Percentiles rank a stretch among this genome's conserved stretches.
These are phyloP conservation scores for Cantharis lateralis DNA, from an alignment of 2,888 invertebrate genomes.

Conservation along the genomic window DNA sequence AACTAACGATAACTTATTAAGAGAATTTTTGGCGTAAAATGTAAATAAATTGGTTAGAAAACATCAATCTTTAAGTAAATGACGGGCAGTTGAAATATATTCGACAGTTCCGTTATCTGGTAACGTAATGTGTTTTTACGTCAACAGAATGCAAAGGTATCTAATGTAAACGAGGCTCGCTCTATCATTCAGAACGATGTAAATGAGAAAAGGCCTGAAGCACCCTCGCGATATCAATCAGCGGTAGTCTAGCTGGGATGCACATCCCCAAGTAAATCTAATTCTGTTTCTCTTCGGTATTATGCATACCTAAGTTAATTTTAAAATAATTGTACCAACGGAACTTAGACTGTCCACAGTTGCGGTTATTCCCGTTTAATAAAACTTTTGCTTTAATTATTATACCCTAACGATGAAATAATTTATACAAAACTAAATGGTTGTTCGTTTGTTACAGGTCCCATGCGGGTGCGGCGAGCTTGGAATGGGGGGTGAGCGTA, in stretches of 20 bases:
- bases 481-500: slow-evolving; percentile 55
- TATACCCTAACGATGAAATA: slow-evolving; percentile 11
- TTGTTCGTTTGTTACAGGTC: slow-evolving; percentile 48
- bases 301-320: slow-evolving; percentile 23
- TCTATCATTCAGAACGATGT: slow-evolving; percentile 30
- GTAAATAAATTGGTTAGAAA: background rate
- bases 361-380: slow-evolving; percentile 6
- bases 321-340: background rate
- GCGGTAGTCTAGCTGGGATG: slow-evolving; percentile 24
- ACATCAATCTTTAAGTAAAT: slow-evolving; percentile 29
- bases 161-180: slow-evolving; percentile 29
- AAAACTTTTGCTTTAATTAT: slow-evolving; percentile 16
- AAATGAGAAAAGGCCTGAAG: slow-evolving; percentile 24
- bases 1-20: background rate
- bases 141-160: slow-evolving; percentile 26
- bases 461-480: slow-evolving; percentile 51
- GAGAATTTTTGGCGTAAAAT: background rate
- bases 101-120: slow-evolving; percentile 29
- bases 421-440: slow-evolving; percentile 17
- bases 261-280: slow-evolving; percentile 22
- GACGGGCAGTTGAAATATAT: slow-evolving; percentile 28
- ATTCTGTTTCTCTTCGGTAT: slow-evolving; percentile 18
- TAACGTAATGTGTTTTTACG: slow-evolving; percentile 31
- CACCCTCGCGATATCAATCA: slow-evolving; percentile 31
- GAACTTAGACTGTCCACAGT: background rate